Base-by-base conservation (phyloP, 2,113 vertebrate genomes). In the Chaetorhynchus papuensis region DNA sequence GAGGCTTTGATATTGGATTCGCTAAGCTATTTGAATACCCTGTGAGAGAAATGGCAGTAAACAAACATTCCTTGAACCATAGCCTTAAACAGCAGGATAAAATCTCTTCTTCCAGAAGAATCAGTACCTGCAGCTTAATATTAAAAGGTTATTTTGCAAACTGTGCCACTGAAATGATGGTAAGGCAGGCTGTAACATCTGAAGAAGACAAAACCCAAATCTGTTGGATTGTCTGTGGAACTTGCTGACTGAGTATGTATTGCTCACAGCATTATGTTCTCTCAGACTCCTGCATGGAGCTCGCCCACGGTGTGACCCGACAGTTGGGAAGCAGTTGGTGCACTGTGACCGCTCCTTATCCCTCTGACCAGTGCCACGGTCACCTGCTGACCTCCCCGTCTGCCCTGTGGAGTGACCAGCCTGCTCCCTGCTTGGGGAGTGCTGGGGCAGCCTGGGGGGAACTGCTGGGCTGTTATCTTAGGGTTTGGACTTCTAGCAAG, bases 281-380 rank as follows among this genome's bases (percentile, higher is more conserved):
- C 60, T 21, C 74, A 44, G 31, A 11, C 57, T 27, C 14, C 39
- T 64, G 53, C 56, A 1, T 2, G 15, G 63, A 52, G 63, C 79
- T 94, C 0, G 0, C 56, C 59, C 28, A 15, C 19, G 0, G 60
- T 7, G 56, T 72, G 74, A 20, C 9, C 9, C 33, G 74, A 20
- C 44, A 33, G 53, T 1, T 49, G 57, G 12, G 57, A 19, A 35
- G 93, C 59, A 41, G 65, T 4, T 52, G 83, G 30, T 0, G 0
- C 0, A 0, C 70, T 35, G 37, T 85, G 88, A 24, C 37, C 0
- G 0, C 26, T 65, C 83, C 41, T 42, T 26, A 3, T 82, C 45
- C 76, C 45, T 35, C 30, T 44, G 1, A 15, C 5, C 49, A 8
- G 75, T 70, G 50, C 80, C 54, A 7, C 3, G 19, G 28, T 50